Conservation (phyloP, 2,113 vertebrate species). For the Odocoileus virginianus region DNA sequence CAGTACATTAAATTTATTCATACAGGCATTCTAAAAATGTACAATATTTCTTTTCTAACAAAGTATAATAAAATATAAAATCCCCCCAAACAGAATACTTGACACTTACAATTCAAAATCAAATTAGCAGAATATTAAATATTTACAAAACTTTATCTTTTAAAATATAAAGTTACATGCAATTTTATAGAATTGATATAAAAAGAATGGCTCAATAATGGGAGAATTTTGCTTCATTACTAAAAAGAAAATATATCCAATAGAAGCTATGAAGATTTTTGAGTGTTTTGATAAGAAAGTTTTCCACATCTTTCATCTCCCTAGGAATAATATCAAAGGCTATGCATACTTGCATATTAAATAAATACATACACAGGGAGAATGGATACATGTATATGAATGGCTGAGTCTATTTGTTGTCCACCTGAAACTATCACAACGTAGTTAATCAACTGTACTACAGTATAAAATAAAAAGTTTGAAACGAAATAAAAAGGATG, state of each 20-base stretch:
- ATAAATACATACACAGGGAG: not conserved
- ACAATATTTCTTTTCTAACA: not conserved
- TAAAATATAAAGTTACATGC: not conserved
- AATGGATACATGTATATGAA: not conserved
- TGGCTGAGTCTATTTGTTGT: not conserved
- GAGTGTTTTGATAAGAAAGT: not conserved
- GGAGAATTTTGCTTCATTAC: not conserved
- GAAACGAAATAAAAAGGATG: not conserved
- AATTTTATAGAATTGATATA: not conserved
- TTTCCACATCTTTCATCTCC: not conserved
- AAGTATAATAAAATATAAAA: not conserved
- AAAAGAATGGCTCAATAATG: not conserved
- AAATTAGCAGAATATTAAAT: not conserved
- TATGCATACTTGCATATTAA: not conserved
- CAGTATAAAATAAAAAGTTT: not conserved
- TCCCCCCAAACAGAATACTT: not conserved
- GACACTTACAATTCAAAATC: not conserved
- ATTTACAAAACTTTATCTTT: not conserved
- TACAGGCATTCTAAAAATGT: not conserved
- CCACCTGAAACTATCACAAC: not conserved
- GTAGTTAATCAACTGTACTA: not conserved
- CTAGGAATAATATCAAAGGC: not conserved
- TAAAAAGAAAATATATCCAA: not conserved
- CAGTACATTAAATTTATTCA: not conserved
- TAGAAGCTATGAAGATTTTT: not conserved